Base-by-base conservation (phyloP, 2,113 vertebrate species). In the Gasterosteus nipponicus region DNA sequence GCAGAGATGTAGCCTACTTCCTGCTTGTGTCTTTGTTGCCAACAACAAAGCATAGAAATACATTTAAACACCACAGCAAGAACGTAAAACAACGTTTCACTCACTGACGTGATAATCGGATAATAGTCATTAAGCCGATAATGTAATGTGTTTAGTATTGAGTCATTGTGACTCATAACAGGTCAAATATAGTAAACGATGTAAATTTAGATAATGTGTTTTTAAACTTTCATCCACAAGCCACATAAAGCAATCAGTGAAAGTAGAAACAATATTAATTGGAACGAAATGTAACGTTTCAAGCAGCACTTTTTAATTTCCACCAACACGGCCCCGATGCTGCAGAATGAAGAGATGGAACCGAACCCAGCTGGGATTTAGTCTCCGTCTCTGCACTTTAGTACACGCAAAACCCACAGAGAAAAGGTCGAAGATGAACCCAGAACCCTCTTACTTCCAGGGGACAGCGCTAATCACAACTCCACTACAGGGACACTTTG, bases 11-110 rank as follows among this genome's bases (percentile, higher is more conserved):
- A 65, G 62, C 51, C 51, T 44, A 75, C 78, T 87, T 87, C 80
- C 85, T 83, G 66, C 77, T 81, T 71, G n/a, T 61, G 58, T 61
- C n/a, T 60, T 38, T 61, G 54, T 15, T 71, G 57, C 39, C 46
- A 60, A 49, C 54, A 3, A 57, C 19, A 35, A 68, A 33, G 19
- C 57, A 29, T 65, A 59, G 26, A 53, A 61, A 64, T 58, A 82
- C 66, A 79, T 11, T 2, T 9, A 11, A 49, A 49, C 46, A 60
- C 10, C 64, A 19, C 56, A 60, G 59, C 57, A 75, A 7, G 7
- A 61, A 58, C 16, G 19, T 46, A 54, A 53, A 59, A 54, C 69
- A 29, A 49, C 11, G 0, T 4, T 12, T 65, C 57, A 8, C 3
- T 56, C 38, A 16, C 4, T 6, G 33, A 42, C 61, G 6, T 3